Base-by-base conservation (phyloP, 1,140 invertebrate genomes). In the Gryon sp. region DNA sequence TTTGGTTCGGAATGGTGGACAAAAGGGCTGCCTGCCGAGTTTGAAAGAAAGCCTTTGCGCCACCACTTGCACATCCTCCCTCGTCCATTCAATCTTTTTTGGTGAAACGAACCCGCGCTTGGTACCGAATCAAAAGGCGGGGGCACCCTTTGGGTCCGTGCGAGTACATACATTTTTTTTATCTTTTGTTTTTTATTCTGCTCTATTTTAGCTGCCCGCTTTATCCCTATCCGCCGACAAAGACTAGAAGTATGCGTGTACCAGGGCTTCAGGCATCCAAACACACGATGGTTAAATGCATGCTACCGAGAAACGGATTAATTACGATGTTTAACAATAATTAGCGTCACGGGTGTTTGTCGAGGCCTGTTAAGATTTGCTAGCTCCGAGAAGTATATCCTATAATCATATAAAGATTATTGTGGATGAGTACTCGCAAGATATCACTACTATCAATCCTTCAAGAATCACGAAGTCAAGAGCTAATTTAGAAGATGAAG, bases 21-120 rank as follows among this genome's bases (percentile, higher is more conserved):
- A 85, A 85, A 83, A 84, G 84, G 80, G 80, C 74, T 79, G 72
- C 73, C 73, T 66, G 66, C 22, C 50, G 77, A 53, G 77, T 69
- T 76, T 41, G 76, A 76, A 77, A 79, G 76, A 78, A 85, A 85
- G 80, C 60, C 80, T 68, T 43, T n/a, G n/a, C n/a, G n/a, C 75
- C 69, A 77, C 78, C 78, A 73, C 79, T 79, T 76, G 80, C 79
- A 86, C 82, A 83, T 87, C 84, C 84, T 87, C 85, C 85, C 84
- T 86, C 85, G 79, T 81, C 72, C 80, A 84, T 85, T 86, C 82
- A 83, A 80, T 78, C 82, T 82, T 80, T n/a, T n/a, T 78, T 63
- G 72, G 22, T 69, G 34, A 74, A 82, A 48, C 74, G 80, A 74
- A 72, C 63, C 74, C 78, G 79, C 79, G 80, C 63, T 80, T 69